These are phyloP conservation scores for Sylvia borin DNA, from an alignment of 2,797 vertebrate genomes.

Conservation along the genomic window DNA sequence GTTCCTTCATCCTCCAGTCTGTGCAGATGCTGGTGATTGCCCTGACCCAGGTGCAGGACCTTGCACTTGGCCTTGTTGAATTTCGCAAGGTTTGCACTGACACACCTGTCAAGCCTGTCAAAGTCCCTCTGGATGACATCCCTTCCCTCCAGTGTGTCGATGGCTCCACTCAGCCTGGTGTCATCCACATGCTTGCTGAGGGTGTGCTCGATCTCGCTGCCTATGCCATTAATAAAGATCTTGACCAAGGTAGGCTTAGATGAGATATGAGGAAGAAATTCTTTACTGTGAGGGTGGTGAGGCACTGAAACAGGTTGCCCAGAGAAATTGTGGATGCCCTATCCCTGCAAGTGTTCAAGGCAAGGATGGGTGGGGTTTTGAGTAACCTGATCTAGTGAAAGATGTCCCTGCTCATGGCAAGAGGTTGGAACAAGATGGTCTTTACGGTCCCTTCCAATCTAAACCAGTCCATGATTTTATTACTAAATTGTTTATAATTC, in stretches of 20 bases:
- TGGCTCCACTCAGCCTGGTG: neutral
- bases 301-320: neutral
- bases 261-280: neutral
- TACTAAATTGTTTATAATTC: neutral
- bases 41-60: too few species aligned
- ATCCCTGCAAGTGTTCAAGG: neutral
- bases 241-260: neutral
- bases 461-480: neutral
- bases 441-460: neutral
- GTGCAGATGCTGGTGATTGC: neutral
- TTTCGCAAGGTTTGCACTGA: neutral
- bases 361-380: neutral
- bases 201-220: rapidly evolving
- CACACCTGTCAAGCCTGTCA: neutral
- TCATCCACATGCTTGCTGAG: neutral
- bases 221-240: neutral
- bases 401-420: neutral
- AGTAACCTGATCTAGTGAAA: neutral
- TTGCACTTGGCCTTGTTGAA: neutral
- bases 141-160: rapidly evolving
- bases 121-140: neutral
- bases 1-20: neutral
- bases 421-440: neutral
- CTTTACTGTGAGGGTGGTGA: neutral
- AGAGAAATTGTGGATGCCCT: neutral